These are phyloP conservation scores for Ceratoteleas bidentatus DNA, from an alignment of 1,140 invertebrate genomes.

Conservation along the genomic window DNA sequence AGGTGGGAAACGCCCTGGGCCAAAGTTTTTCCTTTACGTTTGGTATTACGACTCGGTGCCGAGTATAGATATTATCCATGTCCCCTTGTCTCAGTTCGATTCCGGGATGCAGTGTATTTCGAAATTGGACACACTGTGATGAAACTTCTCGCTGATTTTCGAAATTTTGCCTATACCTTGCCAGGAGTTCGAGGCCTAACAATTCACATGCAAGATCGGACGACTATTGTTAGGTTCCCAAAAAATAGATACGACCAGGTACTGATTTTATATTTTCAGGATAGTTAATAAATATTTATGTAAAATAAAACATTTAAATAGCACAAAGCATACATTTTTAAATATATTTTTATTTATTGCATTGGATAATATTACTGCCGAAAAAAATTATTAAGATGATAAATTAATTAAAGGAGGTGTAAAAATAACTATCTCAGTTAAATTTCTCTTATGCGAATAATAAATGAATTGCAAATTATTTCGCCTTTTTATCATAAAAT, in stretches of 20 bases:
- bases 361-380: too few relatives aligned
- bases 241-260: slow-evolving; percentile 91
- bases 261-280: too few relatives aligned
- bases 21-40: slow-evolving; percentile 89
- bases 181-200: slow-evolving; percentile 89
- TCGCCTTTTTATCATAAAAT: too few relatives aligned
- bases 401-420: too few relatives aligned
- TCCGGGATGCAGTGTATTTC: slow-evolving; percentile 90
- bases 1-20: slow-evolving; percentile 94
- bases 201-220: slow-evolving; percentile 93
- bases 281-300: too few relatives aligned
- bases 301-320: too few relatives aligned
- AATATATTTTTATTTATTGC: too few relatives aligned
- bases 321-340: too few relatives aligned
- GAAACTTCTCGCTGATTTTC: slow-evolving; percentile 93
- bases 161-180: slow-evolving; percentile 92
- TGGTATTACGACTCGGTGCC: slow-evolving; percentile 90
- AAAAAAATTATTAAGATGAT: too few relatives aligned
- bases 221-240: slow-evolving; percentile 90
- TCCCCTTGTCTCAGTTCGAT: slow-evolving; percentile 90
- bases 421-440: too few relatives aligned
- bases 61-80: slow-evolving; percentile 95
- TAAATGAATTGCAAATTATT: too few relatives aligned
- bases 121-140: slow-evolving; percentile 96
- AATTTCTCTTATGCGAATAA: too few relatives aligned